Conservation (phyloP, 2,113 vertebrate species). For the Tricholaema leucomelas region DNA sequence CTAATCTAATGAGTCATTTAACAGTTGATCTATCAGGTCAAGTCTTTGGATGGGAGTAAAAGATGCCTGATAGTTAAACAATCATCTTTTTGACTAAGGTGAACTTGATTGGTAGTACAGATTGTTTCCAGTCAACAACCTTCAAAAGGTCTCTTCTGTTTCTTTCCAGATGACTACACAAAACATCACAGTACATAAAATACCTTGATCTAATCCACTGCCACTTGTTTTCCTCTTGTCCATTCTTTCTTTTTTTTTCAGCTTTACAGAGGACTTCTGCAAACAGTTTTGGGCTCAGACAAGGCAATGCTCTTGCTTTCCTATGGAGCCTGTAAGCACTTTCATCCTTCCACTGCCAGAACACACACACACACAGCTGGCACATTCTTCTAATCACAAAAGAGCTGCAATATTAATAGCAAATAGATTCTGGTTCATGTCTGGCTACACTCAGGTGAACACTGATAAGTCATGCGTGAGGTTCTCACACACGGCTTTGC, state of each 20-base stretch:
- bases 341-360: neutral
- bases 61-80: constrained; percentile 52
- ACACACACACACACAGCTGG: neutral
- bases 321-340: constrained; percentile 23
- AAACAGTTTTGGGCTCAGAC: constrained; percentile 56
- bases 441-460: constrained; percentile 47
- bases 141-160: constrained; percentile 64
- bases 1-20: constrained; percentile 72
- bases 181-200: constrained; percentile 68
- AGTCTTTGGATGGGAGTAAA: constrained; percentile 47
- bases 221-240: constrained; percentile 67
- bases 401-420: constrained; percentile 33
- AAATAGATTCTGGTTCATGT: constrained; percentile 39
- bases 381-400: constrained; percentile 24
- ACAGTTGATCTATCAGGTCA: constrained; percentile 53
- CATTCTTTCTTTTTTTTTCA: constrained; percentile 54
- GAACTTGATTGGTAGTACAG: constrained; percentile 55
- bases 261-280: constrained; percentile 65
- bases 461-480: constrained; percentile 30
- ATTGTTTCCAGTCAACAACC: constrained; percentile 64
- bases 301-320: constrained; percentile 63
- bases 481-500: neutral
- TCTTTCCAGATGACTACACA: constrained; percentile 46
- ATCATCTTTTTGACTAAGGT: constrained; percentile 55
- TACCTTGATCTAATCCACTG: constrained; percentile 58